Evolutionary conservation across 2,113 vertebrate species (phyloP).

Genomic region (Rhinogobius similis): DNA sequence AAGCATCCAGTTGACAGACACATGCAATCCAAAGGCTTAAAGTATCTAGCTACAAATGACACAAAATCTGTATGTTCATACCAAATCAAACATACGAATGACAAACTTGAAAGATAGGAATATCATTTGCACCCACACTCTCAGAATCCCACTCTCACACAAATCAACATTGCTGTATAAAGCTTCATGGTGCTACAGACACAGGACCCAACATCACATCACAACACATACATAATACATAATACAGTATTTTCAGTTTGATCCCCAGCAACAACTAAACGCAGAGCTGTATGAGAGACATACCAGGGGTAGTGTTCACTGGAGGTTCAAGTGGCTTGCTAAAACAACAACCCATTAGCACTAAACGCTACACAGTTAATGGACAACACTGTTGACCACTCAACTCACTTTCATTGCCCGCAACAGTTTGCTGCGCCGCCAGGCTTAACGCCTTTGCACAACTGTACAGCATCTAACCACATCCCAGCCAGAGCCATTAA

Average conservation of each 20-base stretch:
- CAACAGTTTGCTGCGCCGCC: not conserved
- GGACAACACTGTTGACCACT: not conserved
- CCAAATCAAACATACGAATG: not conserved
- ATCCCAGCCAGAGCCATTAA: not conserved
- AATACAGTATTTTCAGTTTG: not conserved
- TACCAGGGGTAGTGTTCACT: not conserved
- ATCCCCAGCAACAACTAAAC: not conserved
- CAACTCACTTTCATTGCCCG: not conserved
- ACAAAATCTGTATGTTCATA: no score
- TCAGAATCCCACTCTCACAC: no score
- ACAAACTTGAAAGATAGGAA: no score
- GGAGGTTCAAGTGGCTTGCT: slow-evolving; percentile 1
- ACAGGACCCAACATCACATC: not conserved
- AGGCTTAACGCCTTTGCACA: not conserved
- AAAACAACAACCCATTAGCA: not conserved
- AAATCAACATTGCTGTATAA: no score
- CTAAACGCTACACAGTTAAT: not conserved
- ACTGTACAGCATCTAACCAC: not conserved
- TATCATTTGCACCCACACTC: no score
- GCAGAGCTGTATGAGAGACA: not conserved
- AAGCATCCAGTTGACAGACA: not conserved
- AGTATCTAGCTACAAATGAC: no score
- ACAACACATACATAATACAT: no score
- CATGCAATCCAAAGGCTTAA: no score
- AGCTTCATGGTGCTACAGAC: no score